Evolutionary conservation across 2,797 vertebrate genomes (phyloP), one percentile per base, ranked within the genome.

Genomic region (Pristis pectinata): DNA sequence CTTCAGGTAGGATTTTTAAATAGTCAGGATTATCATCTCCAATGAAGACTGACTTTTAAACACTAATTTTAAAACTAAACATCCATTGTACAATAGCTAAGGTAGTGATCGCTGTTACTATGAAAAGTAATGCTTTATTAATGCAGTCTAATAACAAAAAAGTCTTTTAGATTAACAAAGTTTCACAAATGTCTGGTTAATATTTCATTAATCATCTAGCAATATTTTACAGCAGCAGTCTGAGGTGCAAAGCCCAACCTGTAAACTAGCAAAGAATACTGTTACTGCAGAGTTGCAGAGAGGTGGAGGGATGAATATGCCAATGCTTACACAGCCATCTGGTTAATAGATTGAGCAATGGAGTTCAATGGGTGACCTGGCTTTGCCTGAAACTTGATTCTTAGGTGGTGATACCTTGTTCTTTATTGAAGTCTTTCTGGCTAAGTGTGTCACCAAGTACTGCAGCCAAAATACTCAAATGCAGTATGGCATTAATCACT

Each of bases 1-100:
- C 98, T 97, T 99, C 99, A 97, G 99, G 99, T 99, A 95, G 5
- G 94, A 37, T 76, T 76, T 94, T 34, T n/a, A 53, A 93, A 76
- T 67, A 19, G 30, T 91, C 87, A 30, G n/a, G 64, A 82, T 22
- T 3, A 7, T 93, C 10, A 72, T 49, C 24, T 44, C 22, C 1
- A 92, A 91, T 91, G 19, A 91, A 0, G 17, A 2, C 59, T 41
- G 19, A 61, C n/a, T 67, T 67, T 27, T 41, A 41, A 67, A 89
- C 89, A 59, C 17, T n/a, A 22, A 3, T 34, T 61, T 91, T 91
- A 61, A 59, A 64, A 91, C 91, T 79, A 79, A n/a, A 22, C n/a
- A 91, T 64, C 17, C 61, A 19, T 37, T 91, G 2, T 37, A 22
- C 8, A 91, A 27, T 6, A 56, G 27, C 30, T 17, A 3, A 1